These are phyloP conservation scores for Rynchops niger DNA, from an alignment of 2,113 vertebrate genomes.

Conservation along the genomic window DNA sequence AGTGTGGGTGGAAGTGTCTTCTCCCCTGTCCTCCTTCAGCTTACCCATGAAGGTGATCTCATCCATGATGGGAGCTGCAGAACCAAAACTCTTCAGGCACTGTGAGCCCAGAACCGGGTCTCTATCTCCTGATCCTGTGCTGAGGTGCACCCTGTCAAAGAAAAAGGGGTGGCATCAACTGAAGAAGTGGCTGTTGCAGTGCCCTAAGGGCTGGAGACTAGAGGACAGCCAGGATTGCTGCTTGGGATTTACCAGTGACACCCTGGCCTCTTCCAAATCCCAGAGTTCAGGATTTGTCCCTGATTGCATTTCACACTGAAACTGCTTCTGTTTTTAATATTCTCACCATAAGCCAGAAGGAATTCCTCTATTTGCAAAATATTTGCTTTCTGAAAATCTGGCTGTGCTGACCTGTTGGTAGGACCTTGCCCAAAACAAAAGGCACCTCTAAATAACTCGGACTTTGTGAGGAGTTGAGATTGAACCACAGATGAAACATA, in stretches of 20 bases:
- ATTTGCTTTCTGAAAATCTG: background rate
- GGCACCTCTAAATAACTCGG: background rate
- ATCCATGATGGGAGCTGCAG: background rate
- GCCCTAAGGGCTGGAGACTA: background rate
- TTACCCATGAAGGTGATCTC: background rate
- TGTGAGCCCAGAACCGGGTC: background rate
- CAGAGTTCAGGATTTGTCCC: background rate
- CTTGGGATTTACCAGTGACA: background rate
- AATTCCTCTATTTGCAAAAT: background rate
- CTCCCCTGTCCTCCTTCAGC: fast-evolving
- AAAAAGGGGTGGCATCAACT: background rate
- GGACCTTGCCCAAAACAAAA: background rate
- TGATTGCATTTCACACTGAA: background rate
- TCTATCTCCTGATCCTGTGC: background rate
- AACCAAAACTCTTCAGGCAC: background rate
- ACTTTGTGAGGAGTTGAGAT: background rate
- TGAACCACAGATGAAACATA: background rate
- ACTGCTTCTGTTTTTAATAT: background rate
- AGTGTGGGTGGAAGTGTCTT: background rate
- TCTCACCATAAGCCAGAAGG: background rate
- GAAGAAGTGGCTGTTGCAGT: background rate
- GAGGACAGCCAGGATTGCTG: background rate
- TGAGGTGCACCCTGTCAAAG: background rate
- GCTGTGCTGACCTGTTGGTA: background rate
- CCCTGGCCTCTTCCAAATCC: background rate